phyloP scores from a whole-genome alignment of 92 coral and sea anemone genomes.

The Hydrozoanthus gracilis region DNA sequence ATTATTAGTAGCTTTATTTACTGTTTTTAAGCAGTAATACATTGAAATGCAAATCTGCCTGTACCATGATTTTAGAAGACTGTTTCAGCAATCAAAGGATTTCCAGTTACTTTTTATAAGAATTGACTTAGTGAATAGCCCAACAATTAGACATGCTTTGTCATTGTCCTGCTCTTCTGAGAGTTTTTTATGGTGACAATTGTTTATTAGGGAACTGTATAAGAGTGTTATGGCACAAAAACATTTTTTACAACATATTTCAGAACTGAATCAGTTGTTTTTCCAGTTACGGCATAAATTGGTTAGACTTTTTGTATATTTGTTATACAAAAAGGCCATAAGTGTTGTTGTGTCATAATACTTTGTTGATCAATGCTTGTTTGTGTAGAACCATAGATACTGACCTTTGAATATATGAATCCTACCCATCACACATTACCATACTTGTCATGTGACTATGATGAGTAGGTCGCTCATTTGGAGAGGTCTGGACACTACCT shows the following conservation, averaged over 20 bases:
- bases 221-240: conserved; percentile 2
- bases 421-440: conserved; percentile 77
- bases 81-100: too few species aligned
- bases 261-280: background rate
- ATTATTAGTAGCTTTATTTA: too few species aligned
- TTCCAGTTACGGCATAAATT: background rate
- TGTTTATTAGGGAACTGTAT: background rate
- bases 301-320: background rate
- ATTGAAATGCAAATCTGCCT: too few species aligned
- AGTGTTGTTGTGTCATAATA: conserved; percentile 21
- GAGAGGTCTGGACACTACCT: conserved; percentile 99
- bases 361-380: conserved; percentile 68
- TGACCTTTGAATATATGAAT: conserved; percentile 96
- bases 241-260: background rate
- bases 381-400: conserved; percentile 96
- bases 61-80: too few species aligned
- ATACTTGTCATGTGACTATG: conserved; percentile 73
- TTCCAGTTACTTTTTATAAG: too few species aligned
- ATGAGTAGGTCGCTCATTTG: conserved; percentile 99
- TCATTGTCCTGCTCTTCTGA: too few species aligned
- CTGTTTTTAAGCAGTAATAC: too few species aligned
- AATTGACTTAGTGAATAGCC: too few species aligned
- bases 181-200: too few species aligned
- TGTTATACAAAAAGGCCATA: background rate
- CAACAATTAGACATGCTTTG: too few species aligned